Conservation (phyloP, 2,113 vertebrate species). For the Actenoides lindsayi region DNA sequence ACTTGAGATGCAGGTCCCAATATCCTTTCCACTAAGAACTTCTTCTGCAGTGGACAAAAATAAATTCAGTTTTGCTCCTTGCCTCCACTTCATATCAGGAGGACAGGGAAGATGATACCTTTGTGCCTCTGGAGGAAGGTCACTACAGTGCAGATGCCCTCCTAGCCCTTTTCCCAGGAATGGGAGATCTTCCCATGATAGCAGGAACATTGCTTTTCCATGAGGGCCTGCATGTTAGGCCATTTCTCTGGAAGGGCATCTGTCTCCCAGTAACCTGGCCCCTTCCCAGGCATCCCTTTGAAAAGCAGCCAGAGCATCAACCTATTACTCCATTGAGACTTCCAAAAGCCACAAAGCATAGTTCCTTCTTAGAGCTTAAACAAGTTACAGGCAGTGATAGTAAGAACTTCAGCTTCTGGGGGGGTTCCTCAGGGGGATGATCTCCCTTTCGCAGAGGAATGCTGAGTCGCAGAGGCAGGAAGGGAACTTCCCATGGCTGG, state of each 20-base stretch:
- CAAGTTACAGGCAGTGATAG: background rate
- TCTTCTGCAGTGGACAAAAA: background rate
- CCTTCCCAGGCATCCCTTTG: background rate
- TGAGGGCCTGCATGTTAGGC: background rate
- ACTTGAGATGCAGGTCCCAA: background rate
- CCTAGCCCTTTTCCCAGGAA: background rate
- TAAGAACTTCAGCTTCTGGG: background rate
- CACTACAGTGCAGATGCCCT: background rate
- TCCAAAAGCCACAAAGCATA: rapidly evolving
- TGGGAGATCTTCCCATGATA: background rate
- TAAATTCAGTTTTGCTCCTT: background rate
- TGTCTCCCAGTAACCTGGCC: background rate
- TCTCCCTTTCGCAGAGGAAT: background rate
- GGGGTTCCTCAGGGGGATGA: background rate
- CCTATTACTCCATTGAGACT: background rate
- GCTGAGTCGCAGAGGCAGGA: background rate
- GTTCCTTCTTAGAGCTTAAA: background rate
- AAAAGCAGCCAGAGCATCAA: background rate
- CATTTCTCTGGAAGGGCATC: background rate
- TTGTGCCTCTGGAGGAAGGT: background rate
- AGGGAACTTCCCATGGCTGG: rapidly evolving
- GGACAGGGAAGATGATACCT: background rate
- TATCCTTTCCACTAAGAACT: background rate
- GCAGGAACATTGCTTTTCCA: background rate
- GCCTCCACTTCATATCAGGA: background rate